Base-by-base conservation (phyloP, 2,888 invertebrate genomes). In the Therioaphis trifolii region DNA sequence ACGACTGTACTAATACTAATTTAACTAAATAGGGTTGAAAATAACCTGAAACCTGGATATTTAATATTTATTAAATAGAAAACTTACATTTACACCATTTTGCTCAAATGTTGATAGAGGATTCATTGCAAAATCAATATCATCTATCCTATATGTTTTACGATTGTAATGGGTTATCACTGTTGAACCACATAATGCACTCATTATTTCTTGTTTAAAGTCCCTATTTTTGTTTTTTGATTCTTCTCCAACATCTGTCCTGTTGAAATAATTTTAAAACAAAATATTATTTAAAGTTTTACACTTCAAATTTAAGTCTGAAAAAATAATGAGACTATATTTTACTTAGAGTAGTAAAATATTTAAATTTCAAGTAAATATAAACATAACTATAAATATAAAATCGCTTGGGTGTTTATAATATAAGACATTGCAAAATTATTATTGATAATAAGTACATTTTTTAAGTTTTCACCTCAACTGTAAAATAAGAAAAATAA, bases 141-240 rank as follows among this genome's bases (percentile, higher is more conserved):
- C 95, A 88, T 97, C 96, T 18, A 99, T 92, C 52, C 94, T 89
- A 88, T 98, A 98, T 0, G 94, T 92, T 86, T 93, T 94, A 88
- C 97, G 97, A 88, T 98, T 98, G 88, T 98, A 98, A 0, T 94
- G 91, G 0, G 96, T 96, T 87, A 97, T 90, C 0, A 97, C 93
- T 0, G 93, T 92, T n/a, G 89, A 89, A 0, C 94, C 94, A 2
- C 94, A 88, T 0, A 94, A 74, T 14, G 21, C 35, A 14, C 46
- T 49, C 63, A 63, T 82, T 52, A 82, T 74, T 63, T 82, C 82
- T 63, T 49, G 71, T 35, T 80, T 71, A 61, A 18, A 21, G 15
- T 49, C 43, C 14, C n/a, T 15, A 40, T 40, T n/a, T 9, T 18
- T 40, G 0, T 0, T 5, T 74, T 74, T 49, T 0, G 72, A 2